These are phyloP conservation scores for Bombus affinis DNA, from an alignment of 1,140 invertebrate genomes.

Conservation along the genomic window DNA sequence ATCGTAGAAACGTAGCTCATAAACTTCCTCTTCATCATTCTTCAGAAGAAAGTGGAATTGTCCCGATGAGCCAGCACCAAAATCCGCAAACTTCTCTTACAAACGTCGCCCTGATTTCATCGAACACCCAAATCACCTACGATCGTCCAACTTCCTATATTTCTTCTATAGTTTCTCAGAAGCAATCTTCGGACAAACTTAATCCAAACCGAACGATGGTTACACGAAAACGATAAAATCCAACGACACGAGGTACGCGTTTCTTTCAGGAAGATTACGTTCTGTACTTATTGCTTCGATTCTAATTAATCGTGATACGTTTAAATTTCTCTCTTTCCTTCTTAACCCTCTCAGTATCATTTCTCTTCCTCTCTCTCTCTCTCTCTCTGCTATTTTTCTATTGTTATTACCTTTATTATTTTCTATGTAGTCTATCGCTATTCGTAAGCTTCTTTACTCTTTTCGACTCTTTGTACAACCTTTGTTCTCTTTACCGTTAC, in stretches of 20 bases:
- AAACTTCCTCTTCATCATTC: background rate
- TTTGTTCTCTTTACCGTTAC: too few relatives aligned
- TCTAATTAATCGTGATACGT: too few relatives aligned
- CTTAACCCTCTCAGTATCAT: too few relatives aligned
- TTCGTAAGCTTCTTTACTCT: background rate
- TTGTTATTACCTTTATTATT: background rate
- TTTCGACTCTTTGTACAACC: too few relatives aligned
- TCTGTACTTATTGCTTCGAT: too few relatives aligned
- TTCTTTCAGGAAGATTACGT: too few relatives aligned
- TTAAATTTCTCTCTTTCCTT: too few relatives aligned
- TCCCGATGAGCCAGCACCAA: background rate
- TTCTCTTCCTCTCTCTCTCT: too few relatives aligned
- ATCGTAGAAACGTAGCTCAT: background rate
- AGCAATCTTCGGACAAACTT: background rate
- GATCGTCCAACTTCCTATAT: background rate
- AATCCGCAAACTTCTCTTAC: background rate
- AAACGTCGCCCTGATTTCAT: background rate
- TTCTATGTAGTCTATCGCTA: background rate
- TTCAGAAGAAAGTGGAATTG: background rate
- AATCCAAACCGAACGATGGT: background rate
- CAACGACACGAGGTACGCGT: background rate
- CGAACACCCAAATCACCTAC: background rate
- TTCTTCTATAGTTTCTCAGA: background rate
- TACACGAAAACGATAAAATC: background rate
- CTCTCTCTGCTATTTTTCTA: background rate